Evolutionary conservation across 2,888 invertebrate species (phyloP).

Genomic region (Monoplex corrugatus): DNA sequence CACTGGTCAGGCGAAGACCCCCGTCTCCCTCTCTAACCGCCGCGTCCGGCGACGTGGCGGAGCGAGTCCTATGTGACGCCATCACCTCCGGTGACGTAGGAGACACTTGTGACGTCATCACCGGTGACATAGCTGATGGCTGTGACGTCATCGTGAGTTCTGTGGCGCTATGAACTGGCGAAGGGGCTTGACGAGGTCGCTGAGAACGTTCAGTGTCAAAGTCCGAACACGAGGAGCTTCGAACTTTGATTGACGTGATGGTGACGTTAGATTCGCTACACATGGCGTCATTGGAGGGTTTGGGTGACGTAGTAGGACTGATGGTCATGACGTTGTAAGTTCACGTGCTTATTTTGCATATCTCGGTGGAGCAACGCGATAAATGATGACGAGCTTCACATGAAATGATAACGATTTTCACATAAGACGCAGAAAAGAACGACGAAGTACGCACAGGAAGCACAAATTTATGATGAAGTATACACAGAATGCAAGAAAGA

Average conservation of each 20-base stretch:
- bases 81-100: not conserved
- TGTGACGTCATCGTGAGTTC: not conserved
- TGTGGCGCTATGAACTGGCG: not conserved
- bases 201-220: not conserved
- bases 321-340: not conserved
- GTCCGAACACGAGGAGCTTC: not conserved
- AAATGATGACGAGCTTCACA: too few species aligned
- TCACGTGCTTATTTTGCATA: slow-evolving; percentile 21
- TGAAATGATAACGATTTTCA: too few species aligned
- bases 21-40: not conserved
- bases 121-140: too few species aligned
- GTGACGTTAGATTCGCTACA: not conserved
- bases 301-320: too few species aligned
- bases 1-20: not conserved
- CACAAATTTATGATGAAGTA: too few species aligned
- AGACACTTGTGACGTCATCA: not conserved
- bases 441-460: not conserved
- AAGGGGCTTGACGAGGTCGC: not conserved
- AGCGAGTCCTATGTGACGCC: not conserved
- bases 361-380: not conserved
- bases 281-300: not conserved
- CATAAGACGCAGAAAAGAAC: not conserved
- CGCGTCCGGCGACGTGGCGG: not conserved
- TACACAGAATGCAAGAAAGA: too few species aligned
- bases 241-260: not conserved